Evolutionary conservation across 1,140 invertebrate species (phyloP).

Genomic region (Drosophila tani): DNA sequence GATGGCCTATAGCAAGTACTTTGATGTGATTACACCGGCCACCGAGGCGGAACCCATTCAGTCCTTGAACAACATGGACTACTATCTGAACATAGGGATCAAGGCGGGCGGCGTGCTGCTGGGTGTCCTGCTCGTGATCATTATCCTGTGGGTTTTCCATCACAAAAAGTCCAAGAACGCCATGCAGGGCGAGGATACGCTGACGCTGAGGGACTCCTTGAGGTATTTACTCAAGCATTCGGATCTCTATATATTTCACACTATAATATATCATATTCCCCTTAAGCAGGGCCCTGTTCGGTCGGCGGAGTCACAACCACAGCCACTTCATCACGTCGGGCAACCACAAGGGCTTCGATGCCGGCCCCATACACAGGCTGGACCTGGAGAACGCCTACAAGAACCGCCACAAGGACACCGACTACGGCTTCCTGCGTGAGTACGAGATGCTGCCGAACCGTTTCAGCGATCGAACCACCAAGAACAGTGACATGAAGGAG

Average conservation of each 20-base stretch:
- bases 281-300: conserved; percentile 71
- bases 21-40: conserved; percentile 85
- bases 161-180: conserved; percentile 89
- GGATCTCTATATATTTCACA: no score
- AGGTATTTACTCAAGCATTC: conserved; percentile 86
- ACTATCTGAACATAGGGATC: conserved; percentile 84
- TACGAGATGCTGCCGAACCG: conserved; percentile 94
- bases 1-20: conserved; percentile 87
- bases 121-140: conserved; percentile 88
- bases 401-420: conserved; percentile 93
- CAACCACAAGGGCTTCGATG: conserved; percentile 90
- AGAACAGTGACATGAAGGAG: conserved; percentile 94
- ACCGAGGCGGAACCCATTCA: conserved; percentile 65
- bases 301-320: conserved; percentile 78
- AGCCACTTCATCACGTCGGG: conserved; percentile 79
- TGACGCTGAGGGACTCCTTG: conserved; percentile 89
- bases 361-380: conserved; percentile 91
- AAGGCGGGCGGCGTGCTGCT: conserved; percentile 88
- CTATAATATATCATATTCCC: no score
- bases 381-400: conserved; percentile 91
- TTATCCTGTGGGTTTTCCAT: conserved; percentile 90
- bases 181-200: conserved; percentile 91
- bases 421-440: conserved; percentile 95
- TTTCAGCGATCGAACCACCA: conserved; percentile 94
- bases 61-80: conserved; percentile 58